phyloP scores from a whole-genome alignment of 1,140 invertebrate species.

The Pseudobourletiella spinata region DNA sequence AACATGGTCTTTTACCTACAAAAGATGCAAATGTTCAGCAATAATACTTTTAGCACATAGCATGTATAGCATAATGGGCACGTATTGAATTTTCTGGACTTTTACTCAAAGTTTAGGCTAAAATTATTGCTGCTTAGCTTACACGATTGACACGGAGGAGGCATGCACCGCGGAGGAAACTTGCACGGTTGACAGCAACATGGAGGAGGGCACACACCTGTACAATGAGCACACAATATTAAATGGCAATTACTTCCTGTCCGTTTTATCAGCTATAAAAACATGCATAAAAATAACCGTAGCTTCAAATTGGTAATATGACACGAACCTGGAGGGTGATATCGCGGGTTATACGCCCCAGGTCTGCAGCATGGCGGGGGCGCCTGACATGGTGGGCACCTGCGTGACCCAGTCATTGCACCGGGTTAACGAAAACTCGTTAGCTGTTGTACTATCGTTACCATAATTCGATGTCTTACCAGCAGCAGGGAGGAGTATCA shows the following conservation, averaged over 20 bases:
- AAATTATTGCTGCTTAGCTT: background rate
- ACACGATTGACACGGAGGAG: background rate
- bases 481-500: background rate
- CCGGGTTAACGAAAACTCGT: background rate
- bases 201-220: background rate
- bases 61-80: background rate
- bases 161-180: background rate
- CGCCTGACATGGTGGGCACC: background rate
- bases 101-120: background rate
- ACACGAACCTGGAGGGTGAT: background rate
- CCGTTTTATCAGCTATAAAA: background rate
- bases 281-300: background rate
- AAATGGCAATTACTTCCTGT: no score
- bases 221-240: background rate
- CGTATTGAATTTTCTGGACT: background rate
- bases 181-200: background rate
- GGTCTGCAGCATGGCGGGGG: background rate
- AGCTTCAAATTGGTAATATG: background rate
- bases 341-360: background rate
- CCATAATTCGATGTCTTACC: background rate
- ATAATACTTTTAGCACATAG: no score
- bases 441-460: background rate
- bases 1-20: background rate
- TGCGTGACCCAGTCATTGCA: background rate
- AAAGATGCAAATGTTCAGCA: background rate